Evolutionary conservation across 2,797 vertebrate species (phyloP), one percentile per base, ranked within the genome.

Genomic region (Argyrosomus regius): DNA sequence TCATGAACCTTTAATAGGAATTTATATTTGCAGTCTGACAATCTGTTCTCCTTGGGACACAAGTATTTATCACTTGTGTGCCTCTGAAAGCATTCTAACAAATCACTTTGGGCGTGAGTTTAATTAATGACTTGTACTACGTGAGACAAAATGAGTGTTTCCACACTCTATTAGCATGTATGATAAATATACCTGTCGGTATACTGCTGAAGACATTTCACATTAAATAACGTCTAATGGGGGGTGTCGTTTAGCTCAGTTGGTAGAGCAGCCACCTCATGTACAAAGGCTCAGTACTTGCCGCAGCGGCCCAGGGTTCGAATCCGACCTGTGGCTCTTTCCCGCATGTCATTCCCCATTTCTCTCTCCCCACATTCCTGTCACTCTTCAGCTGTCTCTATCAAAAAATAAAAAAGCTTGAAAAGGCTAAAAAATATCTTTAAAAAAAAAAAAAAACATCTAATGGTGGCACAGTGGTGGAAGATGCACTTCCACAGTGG

Each of bases 151-250:
- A 93, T 82, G 68, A 91, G 80, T 87, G 86, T 88, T 92, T 91
- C 90, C 86, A 80, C 85, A 87, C 83, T 88, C 87, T 86, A 88
- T 94, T 93, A 91, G 87, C 78, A 84, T 83, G 82, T 78, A 81
- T 90, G 90, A 93, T 86, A 73, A 88, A 93, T 92, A 80, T 35
- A 84, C 84, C 87, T 88, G 82, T 66, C 77, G 1, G 26, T 61
- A 20, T 13, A 20, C 69, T 20, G 71, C 64, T 74, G 77, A 86
- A 76, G 79, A 85, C 54, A 46, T 71, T 74, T 84, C 71, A 77
- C 79, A 81, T 80, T 87, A 80, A 72, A 81, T 76, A 85, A 72
- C 54, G 81, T 46, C 70, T 75, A 75, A 74, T 62, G 60, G 62
- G 22, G 22, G 22, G 22, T 1, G 22, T 1, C 22, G 22, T 22